Base-by-base conservation (phyloP, 2,888 invertebrate species). In the Heteromyza rotundicornis region DNA sequence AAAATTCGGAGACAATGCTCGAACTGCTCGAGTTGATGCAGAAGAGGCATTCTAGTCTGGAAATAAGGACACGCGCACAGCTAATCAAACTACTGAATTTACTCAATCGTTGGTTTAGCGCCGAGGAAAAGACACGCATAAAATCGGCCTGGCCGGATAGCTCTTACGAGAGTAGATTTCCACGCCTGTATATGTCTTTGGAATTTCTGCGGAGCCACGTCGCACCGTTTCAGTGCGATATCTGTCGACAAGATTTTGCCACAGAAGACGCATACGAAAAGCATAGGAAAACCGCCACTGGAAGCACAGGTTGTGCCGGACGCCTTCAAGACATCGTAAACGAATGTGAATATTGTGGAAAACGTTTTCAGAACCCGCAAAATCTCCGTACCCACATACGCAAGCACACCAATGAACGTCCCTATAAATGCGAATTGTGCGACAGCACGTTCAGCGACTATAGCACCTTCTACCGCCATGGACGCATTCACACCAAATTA, bases 351-450 rank as follows among this genome's bases (percentile, higher is more conserved):
- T 54, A 68, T 16, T 79, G 79, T 47, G 67, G 70, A 1, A 74
- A 78, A 7, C 74, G 70, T 2, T 79, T 74, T 36, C 76, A 79
- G 0, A 78, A 77, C 23, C 67, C 71, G 7, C 74, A 72, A 24
- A 78, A 79, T 57, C 56, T 80, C 3, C 73, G 68, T 44, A 57
- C 63, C 0, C 79, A 79, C 57, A 67, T 76, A 62, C 79, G 78
- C 23, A 72, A 73, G 12, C 79, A 79, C 50, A 79, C 80, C 5
- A 80, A 75, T 16, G 80, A 72, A 8, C 79, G 77, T 32, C 80
- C 79, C 14, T 79, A 73, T 59, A 72, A 79, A 2, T 78, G 78
- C 47, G 78, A 79, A 10, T 70, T 77, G 14, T 79, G 79, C 50
- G 79, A 80, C 2, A 32, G 12, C 5, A 32, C 5, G 32, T 32